Evolutionary conservation across 2,888 invertebrate species (phyloP).

Genomic region (Lymantria dispar): DNA sequence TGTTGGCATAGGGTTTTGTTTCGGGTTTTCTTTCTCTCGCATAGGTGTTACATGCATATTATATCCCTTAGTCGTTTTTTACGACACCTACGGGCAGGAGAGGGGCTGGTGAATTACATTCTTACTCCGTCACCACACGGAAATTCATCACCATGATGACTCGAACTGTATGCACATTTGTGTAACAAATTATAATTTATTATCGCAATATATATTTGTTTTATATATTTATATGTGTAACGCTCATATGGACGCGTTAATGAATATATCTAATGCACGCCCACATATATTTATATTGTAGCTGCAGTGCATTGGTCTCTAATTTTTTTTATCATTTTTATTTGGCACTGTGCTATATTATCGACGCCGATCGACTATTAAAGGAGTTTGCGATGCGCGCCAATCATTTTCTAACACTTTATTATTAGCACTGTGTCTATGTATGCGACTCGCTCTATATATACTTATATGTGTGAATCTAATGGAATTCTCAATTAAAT

Average conservation of each 20-base stretch:
- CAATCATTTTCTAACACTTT: conserved; percentile 44
- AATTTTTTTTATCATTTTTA: conserved; percentile 30
- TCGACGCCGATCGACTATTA: conserved; percentile 39
- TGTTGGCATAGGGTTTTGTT: too few species aligned
- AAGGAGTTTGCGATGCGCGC: conserved; percentile 39
- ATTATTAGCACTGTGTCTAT: conserved; percentile 18
- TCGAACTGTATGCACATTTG: conserved; percentile 3
- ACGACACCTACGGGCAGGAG: too few species aligned
- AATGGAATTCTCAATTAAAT: too few species aligned
- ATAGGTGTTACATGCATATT: too few species aligned
- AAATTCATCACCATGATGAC: too few species aligned
- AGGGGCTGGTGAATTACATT: too few species aligned
- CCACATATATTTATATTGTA: conserved; percentile 5
- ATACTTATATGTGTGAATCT: too few species aligned
- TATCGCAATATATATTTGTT: conserved; percentile 8
- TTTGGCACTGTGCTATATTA: conserved; percentile 47
- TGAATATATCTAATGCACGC: conserved; percentile 12
- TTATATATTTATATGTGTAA: conserved; percentile 2
- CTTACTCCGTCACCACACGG: too few species aligned
- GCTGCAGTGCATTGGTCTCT: conserved; percentile 42
- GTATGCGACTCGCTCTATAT: too few species aligned
- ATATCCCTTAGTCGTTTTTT: too few species aligned
- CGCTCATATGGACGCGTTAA: conserved; percentile 14
- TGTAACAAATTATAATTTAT: conserved; percentile 15
- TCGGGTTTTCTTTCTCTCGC: too few species aligned